A percentile compares a stretch with the other conserved stretches of the same genome.
Evolutionary conservation across 2,888 invertebrate genomes (phyloP).

Genomic region (Himalopsyche anomala): DNA sequence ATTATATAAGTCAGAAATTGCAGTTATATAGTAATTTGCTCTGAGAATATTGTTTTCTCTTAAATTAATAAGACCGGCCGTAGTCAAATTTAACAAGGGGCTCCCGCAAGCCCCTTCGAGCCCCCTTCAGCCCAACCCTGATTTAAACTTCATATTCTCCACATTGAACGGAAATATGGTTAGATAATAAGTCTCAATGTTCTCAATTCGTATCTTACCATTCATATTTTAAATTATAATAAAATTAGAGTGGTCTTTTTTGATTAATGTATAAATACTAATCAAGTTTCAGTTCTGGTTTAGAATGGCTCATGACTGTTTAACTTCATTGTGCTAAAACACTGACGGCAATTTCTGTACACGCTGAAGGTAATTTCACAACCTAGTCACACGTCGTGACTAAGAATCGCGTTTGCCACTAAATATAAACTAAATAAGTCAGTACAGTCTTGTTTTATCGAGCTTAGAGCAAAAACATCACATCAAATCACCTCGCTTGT

Average conservation of each 20-base stretch:
- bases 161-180: too few relatives aligned
- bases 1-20: too few relatives aligned
- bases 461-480: neutral
- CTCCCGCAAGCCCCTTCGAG: too few relatives aligned
- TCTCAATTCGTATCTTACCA: too few relatives aligned
- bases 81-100: too few relatives aligned
- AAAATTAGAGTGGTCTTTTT: neutral
- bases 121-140: too few relatives aligned
- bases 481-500: neutral
- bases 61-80: too few relatives aligned
- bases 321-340: constrained; percentile 8
- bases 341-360: constrained; percentile 48
- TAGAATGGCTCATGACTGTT: constrained; percentile 3
- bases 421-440: neutral
- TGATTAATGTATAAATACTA: neutral
- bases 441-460: constrained; percentile 13
- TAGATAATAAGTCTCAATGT: too few relatives aligned
- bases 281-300: neutral
- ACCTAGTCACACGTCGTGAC: constrained; percentile 59
- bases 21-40: too few relatives aligned
- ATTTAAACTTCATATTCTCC: too few relatives aligned
- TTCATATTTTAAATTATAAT: too few relatives aligned
- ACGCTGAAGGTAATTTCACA: constrained; percentile 44
- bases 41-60: too few relatives aligned
- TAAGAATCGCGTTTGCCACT: constrained; percentile 51